Conservation (phyloP, 2,888 invertebrate genomes). For the Crocallis elinguaria region DNA sequence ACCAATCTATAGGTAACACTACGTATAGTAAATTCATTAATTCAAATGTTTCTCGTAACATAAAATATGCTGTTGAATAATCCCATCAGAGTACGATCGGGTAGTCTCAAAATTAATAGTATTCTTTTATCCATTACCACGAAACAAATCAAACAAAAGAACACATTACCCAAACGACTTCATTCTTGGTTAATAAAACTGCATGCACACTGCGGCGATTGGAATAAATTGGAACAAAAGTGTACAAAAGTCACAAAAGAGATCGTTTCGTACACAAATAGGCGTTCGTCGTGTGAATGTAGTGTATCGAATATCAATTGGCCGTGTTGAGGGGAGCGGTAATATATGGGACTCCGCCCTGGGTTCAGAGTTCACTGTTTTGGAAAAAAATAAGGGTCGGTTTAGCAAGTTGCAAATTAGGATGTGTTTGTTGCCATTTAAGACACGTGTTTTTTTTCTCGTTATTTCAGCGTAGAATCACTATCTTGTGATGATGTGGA, state of each 20-base stretch:
- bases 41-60: too few relatives aligned
- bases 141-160: constrained; percentile 33
- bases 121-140: constrained; percentile 24
- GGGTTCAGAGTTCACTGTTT: constrained; percentile 9
- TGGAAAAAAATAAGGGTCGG: constrained; percentile 22
- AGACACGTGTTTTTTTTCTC: not conserved
- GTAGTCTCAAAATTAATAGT: constrained; percentile 2
- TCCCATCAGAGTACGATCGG: too few relatives aligned
- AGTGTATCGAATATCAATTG: constrained; percentile 82
- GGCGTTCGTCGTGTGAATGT: constrained; percentile 76
- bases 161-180: constrained; percentile 49
- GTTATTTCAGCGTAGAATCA: not conserved
- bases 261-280: constrained; percentile 72
- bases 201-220: constrained; percentile 51
- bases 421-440: not conserved
- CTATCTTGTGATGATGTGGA: too few relatives aligned
- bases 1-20: too few relatives aligned
- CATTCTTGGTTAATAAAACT: constrained; percentile 69
- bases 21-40: too few relatives aligned
- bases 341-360: constrained; percentile 58
- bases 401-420: not conserved
- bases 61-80: constrained; percentile 13
- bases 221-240: constrained; percentile 61
- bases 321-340: constrained; percentile 55
- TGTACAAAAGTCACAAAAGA: constrained; percentile 28